phyloP scores from a whole-genome alignment of 2,113 vertebrate species.

The Hippocampus comes region DNA sequence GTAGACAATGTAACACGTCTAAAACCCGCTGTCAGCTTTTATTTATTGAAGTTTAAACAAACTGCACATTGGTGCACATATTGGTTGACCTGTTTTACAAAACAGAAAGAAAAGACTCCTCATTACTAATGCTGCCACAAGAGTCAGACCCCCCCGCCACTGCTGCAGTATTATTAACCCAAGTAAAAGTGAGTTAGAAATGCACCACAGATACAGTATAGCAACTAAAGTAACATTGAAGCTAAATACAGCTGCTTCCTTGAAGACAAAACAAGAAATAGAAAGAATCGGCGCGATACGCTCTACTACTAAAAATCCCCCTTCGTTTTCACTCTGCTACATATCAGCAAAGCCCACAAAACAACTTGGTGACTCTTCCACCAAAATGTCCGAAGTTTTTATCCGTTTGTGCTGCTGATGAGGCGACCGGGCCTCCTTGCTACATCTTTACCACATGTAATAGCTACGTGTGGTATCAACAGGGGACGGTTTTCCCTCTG shows the following conservation, averaged over 20 bases:
- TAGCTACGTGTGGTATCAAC: constrained; percentile 98
- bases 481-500: constrained; percentile 85
- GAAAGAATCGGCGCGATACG: constrained; percentile 77
- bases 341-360: constrained; percentile 86
- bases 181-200: constrained; percentile 67
- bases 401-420: constrained; percentile 65
- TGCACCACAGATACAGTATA: constrained; percentile 73
- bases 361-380: constrained; percentile 80
- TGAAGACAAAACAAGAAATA: constrained; percentile 64
- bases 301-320: constrained; percentile 87
- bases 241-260: constrained; percentile 81
- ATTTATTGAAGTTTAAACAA: constrained; percentile 67
- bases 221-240: constrained; percentile 74
- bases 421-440: constrained; percentile 72
- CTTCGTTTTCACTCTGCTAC: constrained; percentile 77
- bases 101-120: constrained; percentile 63
- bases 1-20: constrained; percentile 76
- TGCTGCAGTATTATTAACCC: constrained; percentile 62
- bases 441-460: constrained; percentile 93
- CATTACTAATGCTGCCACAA: constrained; percentile 61
- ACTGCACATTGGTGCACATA: constrained; percentile 74
- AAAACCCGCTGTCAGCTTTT: constrained; percentile 72
- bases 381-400: constrained; percentile 78
- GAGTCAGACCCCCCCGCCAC: constrained; percentile 28
- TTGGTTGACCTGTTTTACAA: constrained; percentile 67